A percentile compares a stretch with the other conserved stretches of the same genome.
Conservation (phyloP, 2,888 invertebrate species). For the Escarpia spicata region DNA sequence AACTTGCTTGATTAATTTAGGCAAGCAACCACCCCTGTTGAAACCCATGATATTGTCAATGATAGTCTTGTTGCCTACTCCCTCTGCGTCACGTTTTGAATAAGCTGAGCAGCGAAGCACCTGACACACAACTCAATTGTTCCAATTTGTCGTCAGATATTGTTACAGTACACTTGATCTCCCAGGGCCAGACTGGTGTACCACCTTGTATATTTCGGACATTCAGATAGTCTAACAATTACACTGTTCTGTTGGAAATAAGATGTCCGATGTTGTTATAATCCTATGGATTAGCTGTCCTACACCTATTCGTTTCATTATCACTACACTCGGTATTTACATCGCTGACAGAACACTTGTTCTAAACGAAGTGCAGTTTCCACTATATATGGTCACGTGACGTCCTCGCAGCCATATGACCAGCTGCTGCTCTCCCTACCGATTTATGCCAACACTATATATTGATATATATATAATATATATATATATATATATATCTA, state of each 20-base stretch:
- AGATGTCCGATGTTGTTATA: not conserved
- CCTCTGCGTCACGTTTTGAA: slow-evolving; percentile 22
- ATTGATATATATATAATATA: too few species aligned
- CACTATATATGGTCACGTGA: not conserved
- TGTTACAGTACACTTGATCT: not conserved
- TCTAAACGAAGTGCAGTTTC: not conserved
- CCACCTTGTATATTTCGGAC: not conserved
- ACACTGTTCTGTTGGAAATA: slow-evolving; percentile 8
- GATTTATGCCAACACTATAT: too few species aligned
- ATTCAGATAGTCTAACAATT: not conserved
- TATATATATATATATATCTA: too few species aligned
- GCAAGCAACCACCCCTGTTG: too few species aligned
- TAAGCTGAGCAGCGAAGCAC: not conserved
- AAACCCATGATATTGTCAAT: slow-evolving; percentile 18
- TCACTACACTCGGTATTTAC: slow-evolving; percentile 5
- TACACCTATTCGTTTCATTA: not conserved
- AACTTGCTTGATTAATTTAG: too few species aligned
- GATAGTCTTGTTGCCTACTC: not conserved
- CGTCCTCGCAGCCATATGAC: too few species aligned
- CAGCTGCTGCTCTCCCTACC: too few species aligned
- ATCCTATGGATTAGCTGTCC: not conserved
- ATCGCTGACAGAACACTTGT: not conserved
- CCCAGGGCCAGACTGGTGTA: not conserved
- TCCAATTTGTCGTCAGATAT: slow-evolving; percentile 1
- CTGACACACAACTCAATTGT: not conserved